Percentiles rank a stretch among this genome's conserved stretches.
These are phyloP conservation scores for Coenonympha glycerion DNA, from an alignment of 2,888 invertebrate species.

Conservation along the genomic window DNA sequence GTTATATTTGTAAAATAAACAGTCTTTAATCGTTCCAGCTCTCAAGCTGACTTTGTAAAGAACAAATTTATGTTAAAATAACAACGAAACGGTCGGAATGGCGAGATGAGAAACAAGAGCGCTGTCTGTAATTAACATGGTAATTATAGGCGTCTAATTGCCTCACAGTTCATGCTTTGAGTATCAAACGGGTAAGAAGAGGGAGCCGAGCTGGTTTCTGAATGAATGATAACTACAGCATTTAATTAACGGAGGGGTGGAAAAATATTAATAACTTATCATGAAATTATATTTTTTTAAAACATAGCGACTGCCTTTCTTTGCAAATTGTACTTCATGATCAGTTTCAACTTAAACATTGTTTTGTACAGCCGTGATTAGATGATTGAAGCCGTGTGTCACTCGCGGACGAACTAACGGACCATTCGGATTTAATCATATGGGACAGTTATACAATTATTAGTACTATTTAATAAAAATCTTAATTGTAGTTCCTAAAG, in stretches of 20 bases:
- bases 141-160: constrained; percentile 72
- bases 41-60: constrained; percentile 47
- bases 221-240: background rate
- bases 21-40: constrained; percentile 50
- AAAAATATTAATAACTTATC: background rate
- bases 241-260: background rate
- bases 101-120: constrained; percentile 65
- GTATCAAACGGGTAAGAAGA: constrained; percentile 32
- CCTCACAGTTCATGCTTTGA: constrained; percentile 65
- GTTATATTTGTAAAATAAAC: constrained; percentile 37
- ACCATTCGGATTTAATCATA: too few species aligned
- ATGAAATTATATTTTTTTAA: background rate
- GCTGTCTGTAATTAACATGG: constrained; percentile 70
- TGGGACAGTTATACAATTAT: too few species aligned
- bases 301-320: background rate
- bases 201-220: background rate
- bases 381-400: too few species aligned
- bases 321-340: too few species aligned
- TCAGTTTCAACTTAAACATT: too few species aligned
- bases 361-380: too few species aligned
- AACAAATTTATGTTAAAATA: constrained; percentile 64
- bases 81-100: constrained; percentile 57
- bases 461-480: too few species aligned
- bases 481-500: too few species aligned
- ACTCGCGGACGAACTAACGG: too few species aligned